Conservation (phyloP, 1,140 invertebrate genomes). For the Drosophila auraria region DNA sequence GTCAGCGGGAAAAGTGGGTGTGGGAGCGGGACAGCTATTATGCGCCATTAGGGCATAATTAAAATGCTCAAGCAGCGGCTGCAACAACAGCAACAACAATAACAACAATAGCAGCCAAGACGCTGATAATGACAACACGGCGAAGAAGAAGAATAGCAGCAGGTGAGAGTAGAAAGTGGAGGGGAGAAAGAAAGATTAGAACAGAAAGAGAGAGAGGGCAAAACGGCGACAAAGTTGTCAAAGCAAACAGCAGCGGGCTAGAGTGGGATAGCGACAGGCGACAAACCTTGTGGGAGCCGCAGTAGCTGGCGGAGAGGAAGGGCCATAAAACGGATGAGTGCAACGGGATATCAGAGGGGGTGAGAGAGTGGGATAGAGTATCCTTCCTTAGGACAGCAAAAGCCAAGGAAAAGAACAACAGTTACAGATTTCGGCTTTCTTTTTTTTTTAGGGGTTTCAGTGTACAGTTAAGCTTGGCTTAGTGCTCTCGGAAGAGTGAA, state of each 20-base stretch:
- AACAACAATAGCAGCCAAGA: conserved; percentile 26
- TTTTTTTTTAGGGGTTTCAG: background rate
- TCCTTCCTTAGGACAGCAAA: conserved; percentile 1
- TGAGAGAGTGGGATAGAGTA: background rate
- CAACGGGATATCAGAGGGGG: background rate
- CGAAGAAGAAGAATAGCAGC: conserved; percentile 11
- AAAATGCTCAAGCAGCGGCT: conserved; percentile 75
- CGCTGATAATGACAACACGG: conserved; percentile 58
- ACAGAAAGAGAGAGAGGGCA: background rate
- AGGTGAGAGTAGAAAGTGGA: background rate
- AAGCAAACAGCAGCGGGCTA: conserved; percentile 13
- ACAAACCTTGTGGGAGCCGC: conserved; percentile 7
- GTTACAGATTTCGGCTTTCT: conserved; percentile 4
- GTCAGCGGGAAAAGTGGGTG: background rate
- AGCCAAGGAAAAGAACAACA: conserved; percentile 14
- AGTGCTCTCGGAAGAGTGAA: background rate
- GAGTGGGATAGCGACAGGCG: background rate
- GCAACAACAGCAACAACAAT: conserved; percentile 31
- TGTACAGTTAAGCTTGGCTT: background rate
- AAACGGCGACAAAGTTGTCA: conserved; percentile 52
- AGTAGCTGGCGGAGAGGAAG: background rate
- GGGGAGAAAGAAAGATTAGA: background rate
- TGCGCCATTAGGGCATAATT: conserved; percentile 84
- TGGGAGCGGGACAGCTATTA: conserved; percentile 62
- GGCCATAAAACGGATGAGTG: conserved; percentile 9